Base-by-base conservation (phyloP, 2,888 invertebrate genomes). In the Neelides folsomi region DNA sequence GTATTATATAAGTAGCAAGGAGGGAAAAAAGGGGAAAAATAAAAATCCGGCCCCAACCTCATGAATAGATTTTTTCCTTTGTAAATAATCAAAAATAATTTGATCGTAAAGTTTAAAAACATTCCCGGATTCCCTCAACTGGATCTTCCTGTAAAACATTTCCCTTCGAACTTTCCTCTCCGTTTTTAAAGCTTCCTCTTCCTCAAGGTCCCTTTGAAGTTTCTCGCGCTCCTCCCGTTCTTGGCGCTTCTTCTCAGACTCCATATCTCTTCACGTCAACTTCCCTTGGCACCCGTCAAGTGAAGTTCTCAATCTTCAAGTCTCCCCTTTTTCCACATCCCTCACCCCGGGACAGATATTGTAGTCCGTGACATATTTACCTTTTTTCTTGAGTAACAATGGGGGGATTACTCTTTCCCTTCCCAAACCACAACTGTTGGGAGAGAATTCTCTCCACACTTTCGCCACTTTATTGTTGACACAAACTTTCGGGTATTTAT, bases 61-160 rank as follows among this genome's bases (percentile, higher is more conserved):
- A 12, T 3, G 44, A 27, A 35, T 44, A n/a, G 27, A 27, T 15
- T 52, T 52, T 41, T 52, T 43, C 34, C 49, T 43, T 44, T 48
- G 48, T 16, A 48, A 41, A 15, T 48, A 52, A 4, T 55, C 56
- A 34, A 59, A 47, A 9, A 59, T 56, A 45, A 58, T 54, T 42
- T 55, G 42, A 39, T 62, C 59, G 43, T 58, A 62, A 15, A 55
- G 49, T 12, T 55, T 46, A 27, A 63, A 57, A 20, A 55, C 50
- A 5, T 49, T 48, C 9, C 50, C 57, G 49, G 59, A 60, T 13
- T 55, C 48, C 0, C 54, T 47, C 1, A 61, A 39, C 36, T 63
- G 63, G 8, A 46, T 47, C 6, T 49, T 43, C 13, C 61, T 43
- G 16, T 53, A 36, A n/a, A 51, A 51, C 36, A 54, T 55, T 49